Percentiles rank a stretch among this genome's conserved stretches.
Conservation (phyloP, 2,888 invertebrate genomes). For the Girardia tigrina region DNA sequence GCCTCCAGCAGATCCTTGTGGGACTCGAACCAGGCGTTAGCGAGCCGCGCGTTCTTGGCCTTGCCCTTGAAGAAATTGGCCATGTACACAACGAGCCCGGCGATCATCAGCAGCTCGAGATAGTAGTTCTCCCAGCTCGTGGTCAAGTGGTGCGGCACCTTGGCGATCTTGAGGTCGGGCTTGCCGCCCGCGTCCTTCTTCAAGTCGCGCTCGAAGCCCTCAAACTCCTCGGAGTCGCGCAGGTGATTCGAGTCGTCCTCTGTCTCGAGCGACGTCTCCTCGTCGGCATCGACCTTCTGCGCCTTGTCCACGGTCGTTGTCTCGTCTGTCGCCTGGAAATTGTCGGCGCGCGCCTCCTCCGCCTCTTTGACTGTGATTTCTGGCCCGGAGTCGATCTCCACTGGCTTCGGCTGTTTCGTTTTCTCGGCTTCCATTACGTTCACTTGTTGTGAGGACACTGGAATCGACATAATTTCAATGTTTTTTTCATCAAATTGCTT, state of each 20-base stretch:
- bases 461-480: too few relatives aligned
- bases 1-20: slow-evolving; percentile 71
- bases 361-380: background rate
- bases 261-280: slow-evolving; percentile 40
- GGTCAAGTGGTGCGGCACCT: slow-evolving; percentile 61
- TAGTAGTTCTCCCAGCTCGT: slow-evolving; percentile 94
- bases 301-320: slow-evolving; percentile 32
- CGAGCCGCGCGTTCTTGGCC: slow-evolving; percentile 73
- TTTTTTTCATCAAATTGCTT: too few relatives aligned
- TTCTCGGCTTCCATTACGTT: too few relatives aligned
- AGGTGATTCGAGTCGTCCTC: slow-evolving; percentile 60
- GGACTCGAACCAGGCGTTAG: slow-evolving; percentile 69
- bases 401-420: too few relatives aligned
- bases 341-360: background rate
- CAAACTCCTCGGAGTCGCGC: slow-evolving; percentile 84
- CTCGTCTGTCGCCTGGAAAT: slow-evolving; percentile 28
- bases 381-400: background rate
- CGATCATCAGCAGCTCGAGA: slow-evolving; percentile 77
- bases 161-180: slow-evolving; percentile 50
- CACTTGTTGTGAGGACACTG: too few relatives aligned
- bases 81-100: slow-evolving; percentile 73
- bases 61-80: slow-evolving; percentile 76
- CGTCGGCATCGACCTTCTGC: slow-evolving; percentile 36
- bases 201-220: slow-evolving; percentile 61
- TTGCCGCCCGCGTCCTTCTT: slow-evolving; percentile 54